Conservation (phyloP, 2,113 vertebrate species). For the Hypanus sabinus region DNA sequence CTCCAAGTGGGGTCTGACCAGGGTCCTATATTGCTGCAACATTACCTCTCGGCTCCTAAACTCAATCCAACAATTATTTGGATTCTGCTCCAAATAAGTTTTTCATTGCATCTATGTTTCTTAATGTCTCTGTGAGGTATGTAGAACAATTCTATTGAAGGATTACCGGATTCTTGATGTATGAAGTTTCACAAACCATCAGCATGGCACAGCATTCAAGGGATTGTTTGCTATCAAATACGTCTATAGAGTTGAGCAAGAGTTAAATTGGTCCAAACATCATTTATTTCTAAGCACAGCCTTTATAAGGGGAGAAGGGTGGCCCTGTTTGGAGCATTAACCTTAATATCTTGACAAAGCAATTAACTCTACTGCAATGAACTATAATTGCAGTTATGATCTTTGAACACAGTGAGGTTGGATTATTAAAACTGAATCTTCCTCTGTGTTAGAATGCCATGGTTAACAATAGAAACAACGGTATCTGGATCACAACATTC, state of each 20-base stretch:
- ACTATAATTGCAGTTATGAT: background rate
- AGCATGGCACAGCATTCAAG: background rate
- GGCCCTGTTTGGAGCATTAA: no score
- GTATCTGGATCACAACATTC: no score
- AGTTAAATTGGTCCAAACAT: slow-evolving; percentile 6
- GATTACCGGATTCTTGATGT: background rate
- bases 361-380: background rate
- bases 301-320: background rate
- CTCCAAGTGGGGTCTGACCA: no score
- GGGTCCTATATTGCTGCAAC: no score
- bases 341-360: background rate
- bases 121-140: background rate
- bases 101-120: background rate
- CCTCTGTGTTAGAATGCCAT: background rate
- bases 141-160: background rate
- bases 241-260: background rate
- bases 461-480: background rate
- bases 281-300: background rate
- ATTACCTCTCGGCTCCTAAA: no score
- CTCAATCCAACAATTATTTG: no score
- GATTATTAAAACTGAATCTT: background rate
- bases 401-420: slow-evolving; percentile 20
- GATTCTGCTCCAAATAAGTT: no score
- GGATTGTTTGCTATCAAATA: background rate
- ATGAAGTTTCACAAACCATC: background rate